Percentiles rank a stretch among this genome's conserved stretches.
phyloP scores from a whole-genome alignment of 2,888 invertebrate genomes.

The Pseudolycoriella hygida region DNA sequence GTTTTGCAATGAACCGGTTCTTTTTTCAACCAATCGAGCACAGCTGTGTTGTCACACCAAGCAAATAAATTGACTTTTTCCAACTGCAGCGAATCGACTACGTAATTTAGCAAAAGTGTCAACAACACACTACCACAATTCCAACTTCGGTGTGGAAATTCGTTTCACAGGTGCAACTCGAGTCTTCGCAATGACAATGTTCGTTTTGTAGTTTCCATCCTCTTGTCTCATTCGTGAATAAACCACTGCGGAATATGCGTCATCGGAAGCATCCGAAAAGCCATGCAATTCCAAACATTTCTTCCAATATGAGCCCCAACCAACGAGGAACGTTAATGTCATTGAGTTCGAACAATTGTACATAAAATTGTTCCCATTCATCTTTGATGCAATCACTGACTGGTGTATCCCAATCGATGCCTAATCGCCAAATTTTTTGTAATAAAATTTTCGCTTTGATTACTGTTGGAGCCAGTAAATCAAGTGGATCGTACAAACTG shows the following conservation, averaged over 20 bases:
- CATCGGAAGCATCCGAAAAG: slow-evolving; percentile 1
- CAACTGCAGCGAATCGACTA: background rate
- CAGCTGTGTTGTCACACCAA: background rate
- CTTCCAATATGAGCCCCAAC: background rate
- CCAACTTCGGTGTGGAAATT: background rate
- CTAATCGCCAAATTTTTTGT: slow-evolving; percentile 9
- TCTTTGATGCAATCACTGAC: background rate
- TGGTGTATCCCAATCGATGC: slow-evolving; percentile 9
- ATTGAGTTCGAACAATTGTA: background rate
- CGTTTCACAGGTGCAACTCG: background rate
- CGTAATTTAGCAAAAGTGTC: background rate
- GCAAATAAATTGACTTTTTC: background rate
- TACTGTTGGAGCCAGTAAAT: slow-evolving; percentile 9
- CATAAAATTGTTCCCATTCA: slow-evolving; percentile 7
- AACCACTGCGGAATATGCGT: background rate
- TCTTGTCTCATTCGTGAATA: background rate
- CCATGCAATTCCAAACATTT: background rate
- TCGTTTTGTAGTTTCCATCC: background rate
- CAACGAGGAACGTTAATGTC: background rate
- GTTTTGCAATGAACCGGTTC: background rate
- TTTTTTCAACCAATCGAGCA: background rate
- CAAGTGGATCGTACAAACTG: slow-evolving; percentile 10
- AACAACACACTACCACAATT: background rate
- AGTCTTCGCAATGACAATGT: background rate
- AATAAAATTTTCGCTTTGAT: slow-evolving; percentile 10